Evolutionary conservation across 2,113 vertebrate species (phyloP), one percentile per base, ranked within the genome.

Genomic region (Dicentrarchus labrax): DNA sequence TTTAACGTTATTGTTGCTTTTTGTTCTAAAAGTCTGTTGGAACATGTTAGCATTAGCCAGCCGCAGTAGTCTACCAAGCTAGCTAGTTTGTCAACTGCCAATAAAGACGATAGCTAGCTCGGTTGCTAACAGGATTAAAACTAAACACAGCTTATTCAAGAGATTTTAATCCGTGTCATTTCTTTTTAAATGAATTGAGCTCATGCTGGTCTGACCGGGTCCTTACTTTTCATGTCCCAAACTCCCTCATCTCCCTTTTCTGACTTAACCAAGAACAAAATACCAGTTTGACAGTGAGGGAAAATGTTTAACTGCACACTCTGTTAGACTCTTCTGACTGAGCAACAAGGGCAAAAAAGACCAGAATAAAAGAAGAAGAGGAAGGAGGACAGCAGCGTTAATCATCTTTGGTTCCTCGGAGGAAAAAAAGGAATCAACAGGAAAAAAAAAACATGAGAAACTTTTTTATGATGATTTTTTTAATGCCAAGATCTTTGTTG

Each of bases 391-490:
- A 17, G 15, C 2, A 59, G 51, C 3, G 21, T 43, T 51, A 8
- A 16, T 45, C 48, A 22, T 47, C 22, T 69, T n/a, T 17, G 36
- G 16, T 30, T 51, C 60, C 48, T 47, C 48, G 13, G 19, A 65
- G 30, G 30, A 19, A 77, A 38, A 7, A 50, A 22, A 38, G 19
- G 10, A 2, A 9, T 60, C 38, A 39, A 61, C 24, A 0, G 3
- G 4, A 16, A 16, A 38, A 43, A 67, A 60, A 12, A 13, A 59
- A 36, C 2, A 60, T 24, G 8, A 61, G 8, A 65, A 19, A 38
- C 39, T 68, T 89, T 89, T 82, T 4, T 86, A 84, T 2, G 15
- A 68, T 2, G 15, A 68, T 4, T 47, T 79, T 84, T 82, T 62
- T 2, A 78, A 79, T 11, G 6, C 62, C 0, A 61, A 78, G 17